Evolutionary conservation across 37 sponge, comb jelly and placozoan species (phyloP), one percentile per base, ranked within the genome.

Genomic region (Crambe crambe): DNA sequence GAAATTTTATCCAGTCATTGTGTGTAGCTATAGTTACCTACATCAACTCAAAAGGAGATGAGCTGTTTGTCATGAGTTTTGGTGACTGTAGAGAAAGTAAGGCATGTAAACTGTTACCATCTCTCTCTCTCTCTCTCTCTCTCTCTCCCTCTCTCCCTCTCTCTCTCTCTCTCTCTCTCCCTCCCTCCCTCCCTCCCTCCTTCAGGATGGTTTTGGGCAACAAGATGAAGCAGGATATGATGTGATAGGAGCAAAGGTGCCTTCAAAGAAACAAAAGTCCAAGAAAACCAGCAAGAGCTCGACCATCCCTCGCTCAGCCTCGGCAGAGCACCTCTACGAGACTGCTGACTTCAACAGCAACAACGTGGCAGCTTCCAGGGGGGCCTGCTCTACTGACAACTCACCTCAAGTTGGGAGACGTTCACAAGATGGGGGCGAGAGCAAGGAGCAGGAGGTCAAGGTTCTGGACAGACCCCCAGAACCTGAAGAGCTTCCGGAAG

Each of bases 271-370:
- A 23, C 51, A 32, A 3, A 4, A 2, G 6, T 8, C 20, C 39
- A 74, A 57, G 51, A 60, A 31, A 21, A 12, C 20, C 18, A 70
- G 2, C 2, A 41, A 25, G 57, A 10, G 30, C n/a, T 60, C 63
- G 12, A n/a, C 10, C 26, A 27, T 22, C 18, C 42, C 8, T 8
- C 37, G 38, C 8, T 59, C 40, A 41, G 15, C 64, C 23, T 79
- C 79, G 8, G 68, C 23, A 25, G 79, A 79, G 68, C 79, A 67
- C 57, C 38, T 79, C 37, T 67, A 66, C 68, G 67, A 65, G 56
- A 79, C 57, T 21, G 68, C 68, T 8, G 68, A 79, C 37, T 73
- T 73, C 57, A 6, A 23, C 34, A 41, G 38, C 39, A 73, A 51
- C 1, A 56, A n/a, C n/a, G n/a, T n/a, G n/a, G n/a, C n/a, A n/a